Evolutionary conservation across 2,797 vertebrate genomes (phyloP), one percentile per base, ranked within the genome.

Genomic region (Urocyon cinereoargenteus): DNA sequence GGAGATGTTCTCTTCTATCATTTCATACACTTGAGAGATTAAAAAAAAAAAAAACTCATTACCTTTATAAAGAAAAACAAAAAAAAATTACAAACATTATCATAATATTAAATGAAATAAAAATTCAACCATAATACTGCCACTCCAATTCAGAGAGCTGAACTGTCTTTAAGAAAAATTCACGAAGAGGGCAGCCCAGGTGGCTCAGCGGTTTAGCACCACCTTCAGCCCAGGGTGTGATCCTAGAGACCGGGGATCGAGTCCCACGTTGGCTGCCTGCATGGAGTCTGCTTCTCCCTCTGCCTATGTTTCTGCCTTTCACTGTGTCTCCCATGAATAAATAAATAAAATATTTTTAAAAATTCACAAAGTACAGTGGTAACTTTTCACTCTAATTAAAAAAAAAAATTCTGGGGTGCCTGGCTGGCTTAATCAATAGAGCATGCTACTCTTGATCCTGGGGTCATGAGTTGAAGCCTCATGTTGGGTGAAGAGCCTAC

Each of bases 101-200:
- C 15, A n/a, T 51, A 57, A 57, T 72, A 92, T 53, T 73, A 86
- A 93, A 49, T 26, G 79, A 87, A 95, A 85, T 86, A 96, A 90
- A 83, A 72, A 96, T 55, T 68, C 53, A 90, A 73, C 6, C 40
- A 73, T 18, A 81, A 61, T 62, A 62, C 22, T 77, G 53, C 9
- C 16, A 86, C 26, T 77, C 19, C 19, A 90, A 78, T 40, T 86
- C 34, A 64, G 49, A 85, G 49, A 88, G 40, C 18, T 81, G 15
- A 90, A 72, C 3, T 85, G n/a, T 81, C 16, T 61, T 95, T 40
- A 77, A 36, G 15, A 70, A 70, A 97, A 86, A 49, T 40, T 61
- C 28, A 70, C 40, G 83, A 64, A 79, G 0, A 87, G 40, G 40
- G 40, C 40, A 45, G 40, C 40, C 7, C 40, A 45, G 40, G 40